Evolutionary conservation across 2,113 vertebrate genomes (phyloP), one percentile per base, ranked within the genome.

Genomic region (Lathamus discolor): DNA sequence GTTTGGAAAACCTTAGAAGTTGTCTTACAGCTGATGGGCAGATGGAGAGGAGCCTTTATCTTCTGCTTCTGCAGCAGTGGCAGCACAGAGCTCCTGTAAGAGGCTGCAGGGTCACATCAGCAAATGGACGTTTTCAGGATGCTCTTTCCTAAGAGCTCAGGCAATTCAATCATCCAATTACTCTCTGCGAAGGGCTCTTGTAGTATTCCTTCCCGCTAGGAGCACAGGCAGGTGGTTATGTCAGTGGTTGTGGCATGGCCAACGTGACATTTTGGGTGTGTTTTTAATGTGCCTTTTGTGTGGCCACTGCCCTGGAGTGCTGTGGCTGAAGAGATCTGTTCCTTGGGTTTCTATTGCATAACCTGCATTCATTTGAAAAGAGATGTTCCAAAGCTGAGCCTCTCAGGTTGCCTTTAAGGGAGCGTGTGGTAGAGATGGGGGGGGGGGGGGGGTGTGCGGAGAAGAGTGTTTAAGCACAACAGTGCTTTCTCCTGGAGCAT

Each of bases 181-280:
- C 24, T 46, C n/a, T 33, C 80, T 35, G 25, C 29, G 37, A 41
- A 67, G 68, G 55, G 10, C 59, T 67, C 64, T 39, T 31, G 83
- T 29, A 5, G 25, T 25, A 4, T 86, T 74, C 44, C 80, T 59
- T 74, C 17, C 44, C 0, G 0, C 4, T 0, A 13, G 39, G 7
- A 76, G 29, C 0, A 0, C 37, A 57, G 63, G 46, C 72, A 43
- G 54, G 14, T 31, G 16, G 74, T 63, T 81, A 5, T 35, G 55
- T 55, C 55, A 54, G 17, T 78, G 51, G n/a, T 61, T 63, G 1
- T 7, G 55, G 31, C 8, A 9, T 73, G 63, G 28, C 28, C 19
- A 17, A 6, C 3, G 27, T 20, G 54, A 51, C 7, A 2, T 43
- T 83, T 51, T 0, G 7, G 59, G 73, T 17, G 57, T 27, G 66